A percentile compares a stretch with the other conserved stretches of the same genome.
Conservation (phyloP, 2,888 invertebrate genomes). For the Spialia ferax region DNA sequence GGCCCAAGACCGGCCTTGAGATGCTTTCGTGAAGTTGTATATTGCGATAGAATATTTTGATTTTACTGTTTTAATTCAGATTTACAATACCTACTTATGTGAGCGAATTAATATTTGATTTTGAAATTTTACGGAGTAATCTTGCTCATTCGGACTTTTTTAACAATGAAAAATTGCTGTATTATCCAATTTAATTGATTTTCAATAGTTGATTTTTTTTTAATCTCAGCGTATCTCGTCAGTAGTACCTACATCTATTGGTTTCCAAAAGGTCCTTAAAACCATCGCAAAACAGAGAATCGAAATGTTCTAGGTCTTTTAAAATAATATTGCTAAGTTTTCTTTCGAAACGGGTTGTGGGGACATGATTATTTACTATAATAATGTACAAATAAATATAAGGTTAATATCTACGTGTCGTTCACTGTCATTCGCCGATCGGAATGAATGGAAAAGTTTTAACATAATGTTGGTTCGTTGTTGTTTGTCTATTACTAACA, state of each 20-base stretch:
- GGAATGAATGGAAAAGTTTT: slow-evolving; percentile 30
- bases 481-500: slow-evolving; percentile 31
- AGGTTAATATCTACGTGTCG: slow-evolving; percentile 21
- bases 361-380: slow-evolving; percentile 52
- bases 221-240: not conserved
- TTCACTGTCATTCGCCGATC: slow-evolving; percentile 22
- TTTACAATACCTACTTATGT: not conserved
- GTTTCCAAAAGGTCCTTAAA: not conserved
- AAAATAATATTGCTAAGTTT: slow-evolving; percentile 56
- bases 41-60: slow-evolving; percentile 47
- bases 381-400: slow-evolving; percentile 35
- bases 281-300: not conserved
- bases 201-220: not conserved
- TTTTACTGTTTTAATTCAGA: slow-evolving; percentile 27
- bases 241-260: not conserved
- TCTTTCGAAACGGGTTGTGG: slow-evolving; percentile 58
- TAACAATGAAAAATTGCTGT: not conserved
- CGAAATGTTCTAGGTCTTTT: slow-evolving; percentile 55
- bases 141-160: not conserved
- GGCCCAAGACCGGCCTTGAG: slow-evolving; percentile 62
- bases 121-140: not conserved
- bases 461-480: slow-evolving; percentile 31
- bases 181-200: not conserved
- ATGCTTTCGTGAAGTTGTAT: slow-evolving; percentile 53
- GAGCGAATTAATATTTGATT: not conserved